Evolutionary conservation across 2,113 vertebrate species (phyloP), one percentile per base, ranked within the genome.

Genomic region (Alligator sinensis): DNA sequence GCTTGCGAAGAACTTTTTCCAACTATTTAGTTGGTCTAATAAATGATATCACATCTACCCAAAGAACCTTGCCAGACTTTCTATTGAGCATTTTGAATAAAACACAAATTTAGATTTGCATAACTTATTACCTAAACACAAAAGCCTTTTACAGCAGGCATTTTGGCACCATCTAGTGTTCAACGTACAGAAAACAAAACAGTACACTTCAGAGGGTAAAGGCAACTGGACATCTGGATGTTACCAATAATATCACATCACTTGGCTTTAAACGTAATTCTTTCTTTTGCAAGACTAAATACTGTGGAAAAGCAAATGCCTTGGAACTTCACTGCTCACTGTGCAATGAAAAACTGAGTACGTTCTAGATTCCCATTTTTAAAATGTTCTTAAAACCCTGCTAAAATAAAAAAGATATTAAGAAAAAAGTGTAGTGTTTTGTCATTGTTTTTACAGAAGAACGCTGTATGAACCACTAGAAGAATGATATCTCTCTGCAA

Each of bases 131-230:
- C 16, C 34, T 74, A 14, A 47, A 47, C n/a, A 28, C 28, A 61
- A 57, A 68, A 1, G 0, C 19, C 25, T 30, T 28, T n/a, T 17
- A 6, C 12, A 34, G 24, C 64, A 82, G 90, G 77, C 17, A 55
- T 74, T 66, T 15, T 80, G 91, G 92, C 95, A 84, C 95, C 94
- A 96, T 55, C 96, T 96, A 95, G 93, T 30, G 95, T 28, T 77
- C 55, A 57, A 28, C 0, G 11, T 47, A 47, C 19, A 55, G 60
- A 80, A 72, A 2, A 0, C 22, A 72, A 74, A 74, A 11, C 14
- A 47, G 47, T 47, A 47, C 47, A 47, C 47, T 47, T 47, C 47
- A 47, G 47, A 47, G 47, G 47, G 47, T 47, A 47, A 47, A 47
- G 47, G 47, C 47, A 47, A 47, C 47, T 47, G 3, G 8, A 47